Evolutionary conservation across 2,797 vertebrate species (phyloP).

Genomic region (Borostomias antarcticus): DNA sequence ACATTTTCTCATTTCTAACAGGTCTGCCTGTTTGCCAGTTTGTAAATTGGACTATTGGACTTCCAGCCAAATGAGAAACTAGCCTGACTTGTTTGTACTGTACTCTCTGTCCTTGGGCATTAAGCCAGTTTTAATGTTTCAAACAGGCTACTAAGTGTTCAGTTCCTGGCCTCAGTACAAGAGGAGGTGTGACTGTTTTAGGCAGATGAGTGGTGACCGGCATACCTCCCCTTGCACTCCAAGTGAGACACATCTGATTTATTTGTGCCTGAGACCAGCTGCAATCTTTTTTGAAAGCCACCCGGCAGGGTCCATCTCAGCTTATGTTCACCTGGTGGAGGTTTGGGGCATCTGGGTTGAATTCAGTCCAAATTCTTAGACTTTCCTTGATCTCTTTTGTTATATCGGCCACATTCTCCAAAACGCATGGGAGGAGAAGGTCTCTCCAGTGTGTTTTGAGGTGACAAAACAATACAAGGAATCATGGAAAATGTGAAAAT

Average conservation of each 20-base stretch:
- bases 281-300: slow-evolving; percentile 23
- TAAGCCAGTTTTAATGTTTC: background rate
- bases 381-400: background rate
- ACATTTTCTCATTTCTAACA: background rate
- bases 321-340: background rate
- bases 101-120: too few relatives aligned
- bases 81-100: too few relatives aligned
- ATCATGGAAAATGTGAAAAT: too few relatives aligned
- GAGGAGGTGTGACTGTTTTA: background rate
- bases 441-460: too few relatives aligned
- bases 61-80: too few relatives aligned
- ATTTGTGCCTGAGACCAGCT: slow-evolving; percentile 6
- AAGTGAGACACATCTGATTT: slow-evolving; percentile 10
- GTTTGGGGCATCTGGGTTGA: background rate
- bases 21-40: too few relatives aligned
- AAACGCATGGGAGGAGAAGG: background rate
- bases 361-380: background rate
- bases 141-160: background rate
- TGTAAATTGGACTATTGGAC: too few relatives aligned
- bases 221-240: slow-evolving; percentile 2
- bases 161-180: background rate
- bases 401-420: background rate
- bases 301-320: background rate
- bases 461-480: too few relatives aligned
- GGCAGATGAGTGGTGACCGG: slow-evolving; percentile 19